Conservation (phyloP, 2,797 vertebrate species). For the Natrix natrix region DNA sequence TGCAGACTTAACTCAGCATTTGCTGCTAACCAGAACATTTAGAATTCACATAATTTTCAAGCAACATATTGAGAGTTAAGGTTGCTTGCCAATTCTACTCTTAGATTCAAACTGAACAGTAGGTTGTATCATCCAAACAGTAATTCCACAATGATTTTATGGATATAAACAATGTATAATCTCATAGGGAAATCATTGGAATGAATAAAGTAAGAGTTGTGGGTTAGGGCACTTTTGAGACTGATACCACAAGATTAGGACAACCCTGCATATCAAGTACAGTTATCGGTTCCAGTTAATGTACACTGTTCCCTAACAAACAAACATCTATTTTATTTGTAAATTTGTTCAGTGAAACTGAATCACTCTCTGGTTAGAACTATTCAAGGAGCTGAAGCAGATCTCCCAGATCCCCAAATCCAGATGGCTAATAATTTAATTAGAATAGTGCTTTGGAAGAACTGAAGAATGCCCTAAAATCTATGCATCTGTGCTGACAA, state of each 20-base stretch:
- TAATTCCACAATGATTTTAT: constrained; percentile 59
- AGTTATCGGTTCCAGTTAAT: not conserved
- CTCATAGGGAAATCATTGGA: constrained; percentile 55
- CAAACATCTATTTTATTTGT: not conserved
- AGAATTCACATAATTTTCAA: constrained; percentile 68
- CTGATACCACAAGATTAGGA: constrained; percentile 10
- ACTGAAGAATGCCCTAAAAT: not conserved
- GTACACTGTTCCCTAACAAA: not conserved
- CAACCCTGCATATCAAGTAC: not conserved
- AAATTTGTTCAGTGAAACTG: not conserved
- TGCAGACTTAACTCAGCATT: constrained; percentile 58
- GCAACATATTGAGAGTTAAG: constrained; percentile 61
- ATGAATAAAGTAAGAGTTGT: constrained; percentile 41
- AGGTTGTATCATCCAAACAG: constrained; percentile 65
- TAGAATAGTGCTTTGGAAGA: not conserved
- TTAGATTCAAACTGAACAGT: constrained; percentile 50
- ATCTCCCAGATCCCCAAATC: not conserved
- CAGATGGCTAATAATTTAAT: not conserved
- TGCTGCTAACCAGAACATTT: constrained; percentile 56
- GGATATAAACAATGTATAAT: constrained; percentile 33
- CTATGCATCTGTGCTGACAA: not conserved
- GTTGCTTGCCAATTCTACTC: constrained; percentile 58
- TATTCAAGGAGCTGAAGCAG: not conserved
- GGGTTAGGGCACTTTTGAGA: not conserved
- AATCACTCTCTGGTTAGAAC: not conserved